phyloP scores from a whole-genome alignment of 2,888 invertebrate species.

The Laothoe populi region DNA sequence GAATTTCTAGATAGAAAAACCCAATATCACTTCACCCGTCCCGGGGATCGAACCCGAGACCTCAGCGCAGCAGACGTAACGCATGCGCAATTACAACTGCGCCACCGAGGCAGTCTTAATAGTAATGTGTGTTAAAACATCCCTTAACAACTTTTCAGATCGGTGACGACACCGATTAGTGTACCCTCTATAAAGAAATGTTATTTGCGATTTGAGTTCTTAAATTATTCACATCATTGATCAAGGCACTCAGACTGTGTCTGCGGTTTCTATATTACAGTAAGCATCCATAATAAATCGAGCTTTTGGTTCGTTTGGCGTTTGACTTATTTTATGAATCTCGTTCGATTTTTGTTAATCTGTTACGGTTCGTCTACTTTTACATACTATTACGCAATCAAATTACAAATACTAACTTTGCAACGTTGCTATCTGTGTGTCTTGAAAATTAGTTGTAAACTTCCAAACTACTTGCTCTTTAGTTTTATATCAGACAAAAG shows the following conservation, averaged over 20 bases:
- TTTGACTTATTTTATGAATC: neutral
- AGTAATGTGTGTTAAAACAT: neutral
- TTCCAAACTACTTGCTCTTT: slow-evolving; percentile 13
- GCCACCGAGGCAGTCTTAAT: no score
- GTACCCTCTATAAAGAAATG: slow-evolving; percentile 46
- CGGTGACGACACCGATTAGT: neutral
- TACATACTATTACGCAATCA: neutral
- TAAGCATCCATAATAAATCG: neutral
- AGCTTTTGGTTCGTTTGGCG: neutral
- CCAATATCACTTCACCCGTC: no score
- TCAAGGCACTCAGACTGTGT: neutral
- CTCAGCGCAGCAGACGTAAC: no score
- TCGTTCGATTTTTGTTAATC: neutral
- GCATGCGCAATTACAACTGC: no score
- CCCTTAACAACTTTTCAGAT: neutral
- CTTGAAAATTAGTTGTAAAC: slow-evolving; percentile 16
- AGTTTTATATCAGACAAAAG: slow-evolving; percentile 20
- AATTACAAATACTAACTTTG: neutral
- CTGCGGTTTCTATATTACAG: no score
- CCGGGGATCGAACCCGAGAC: no score
- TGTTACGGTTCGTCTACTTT: neutral
- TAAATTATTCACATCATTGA: slow-evolving; percentile 46
- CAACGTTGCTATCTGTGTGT: slow-evolving; percentile 18
- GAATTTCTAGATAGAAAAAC: no score
- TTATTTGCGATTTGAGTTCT: slow-evolving; percentile 46